Base-by-base conservation (phyloP, 2,797 vertebrate genomes). In the Lagocephalus sceleratus region DNA sequence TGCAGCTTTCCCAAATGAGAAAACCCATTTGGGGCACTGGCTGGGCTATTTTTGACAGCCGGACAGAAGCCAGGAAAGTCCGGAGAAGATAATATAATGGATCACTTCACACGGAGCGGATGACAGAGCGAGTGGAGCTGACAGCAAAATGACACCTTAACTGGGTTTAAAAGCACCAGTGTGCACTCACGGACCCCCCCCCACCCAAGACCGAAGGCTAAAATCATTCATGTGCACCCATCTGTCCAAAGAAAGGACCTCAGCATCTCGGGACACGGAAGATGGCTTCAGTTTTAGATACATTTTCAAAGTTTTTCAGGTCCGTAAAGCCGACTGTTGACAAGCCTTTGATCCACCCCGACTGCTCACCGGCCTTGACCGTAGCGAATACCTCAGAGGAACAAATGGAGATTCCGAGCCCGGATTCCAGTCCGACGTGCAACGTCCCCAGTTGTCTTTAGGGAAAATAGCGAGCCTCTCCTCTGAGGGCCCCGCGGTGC, bases 11-110 rank as follows among this genome's bases (percentile, higher is more conserved):
- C 66, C n/a, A 26, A 68, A 48, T 45, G 46, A 49, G 48, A 76
- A 69, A 72, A 73, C 69, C 73, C 43, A 57, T 59, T 56, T 60
- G 25, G 25, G 32, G 54, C 62, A 60, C 57, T 47, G 26, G 1
- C 16, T 2, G 23, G 52, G 78, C 70, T 85, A 88, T 88, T 85
- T 86, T 82, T 85, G 80, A 61, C 51, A 56, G 58, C 71, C 85
- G 79, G 71, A 42, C 29, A 20, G 57, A 59, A 54, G 78, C 79
- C 86, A 83, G 46, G 43, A 55, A 60, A 61, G 71, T 42, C 58
- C 68, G 69, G 51, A 51, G 55, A 56, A 58, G 57, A 64, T 76
- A 65, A 72, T 69, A 68, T 82, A 78, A 79, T 68, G 43, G 66
- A 6, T n/a, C 40, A 41, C 16, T 6, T 2, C 15, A 5, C 40